These are phyloP conservation scores for Drosophila affinis DNA, from an alignment of 2,888 invertebrate genomes.

Conservation along the genomic window DNA sequence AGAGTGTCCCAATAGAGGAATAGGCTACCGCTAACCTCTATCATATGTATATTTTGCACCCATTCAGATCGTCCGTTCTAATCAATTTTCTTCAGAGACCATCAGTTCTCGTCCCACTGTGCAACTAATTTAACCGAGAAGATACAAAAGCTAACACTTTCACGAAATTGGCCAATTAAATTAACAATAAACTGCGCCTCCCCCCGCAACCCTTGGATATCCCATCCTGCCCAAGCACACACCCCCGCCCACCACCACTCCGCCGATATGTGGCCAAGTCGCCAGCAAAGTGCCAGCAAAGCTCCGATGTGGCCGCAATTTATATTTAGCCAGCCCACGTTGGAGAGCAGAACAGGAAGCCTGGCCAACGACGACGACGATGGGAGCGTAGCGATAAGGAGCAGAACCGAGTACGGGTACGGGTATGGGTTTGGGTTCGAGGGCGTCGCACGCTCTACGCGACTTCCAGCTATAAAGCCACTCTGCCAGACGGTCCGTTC, in stretches of 20 bases:
- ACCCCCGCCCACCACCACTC: background rate
- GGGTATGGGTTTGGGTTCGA: conserved; percentile 68
- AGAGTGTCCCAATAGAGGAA: too few relatives aligned
- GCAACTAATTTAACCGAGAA: conserved; percentile 44
- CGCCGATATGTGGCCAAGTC: conserved; percentile 41
- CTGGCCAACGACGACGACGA: conserved; percentile 59
- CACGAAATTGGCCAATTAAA: conserved; percentile 79
- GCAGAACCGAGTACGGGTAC: conserved; percentile 49
- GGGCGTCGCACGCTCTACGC: conserved; percentile 74
- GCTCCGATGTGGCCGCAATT: conserved; percentile 46
- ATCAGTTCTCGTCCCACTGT: conserved; percentile 51
- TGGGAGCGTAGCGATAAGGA: conserved; percentile 66
- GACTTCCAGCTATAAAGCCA: conserved; percentile 60
- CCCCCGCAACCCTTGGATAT: conserved; percentile 33
- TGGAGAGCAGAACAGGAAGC: conserved; percentile 62
- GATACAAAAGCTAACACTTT: conserved; percentile 61
- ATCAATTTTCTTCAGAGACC: conserved; percentile 2
- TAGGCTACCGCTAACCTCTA: too few relatives aligned
- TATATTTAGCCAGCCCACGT: conserved; percentile 66
- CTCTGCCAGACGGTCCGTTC: conserved; percentile 37
- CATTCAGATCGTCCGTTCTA: too few relatives aligned
- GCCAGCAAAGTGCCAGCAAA: conserved; percentile 40
- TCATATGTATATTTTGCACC: too few relatives aligned
- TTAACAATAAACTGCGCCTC: conserved; percentile 72
- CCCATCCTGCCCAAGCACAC: background rate